A percentile compares a stretch with the other conserved stretches of the same genome.
Conservation (phyloP, 2,113 vertebrate species). For the Platichthys flesus region DNA sequence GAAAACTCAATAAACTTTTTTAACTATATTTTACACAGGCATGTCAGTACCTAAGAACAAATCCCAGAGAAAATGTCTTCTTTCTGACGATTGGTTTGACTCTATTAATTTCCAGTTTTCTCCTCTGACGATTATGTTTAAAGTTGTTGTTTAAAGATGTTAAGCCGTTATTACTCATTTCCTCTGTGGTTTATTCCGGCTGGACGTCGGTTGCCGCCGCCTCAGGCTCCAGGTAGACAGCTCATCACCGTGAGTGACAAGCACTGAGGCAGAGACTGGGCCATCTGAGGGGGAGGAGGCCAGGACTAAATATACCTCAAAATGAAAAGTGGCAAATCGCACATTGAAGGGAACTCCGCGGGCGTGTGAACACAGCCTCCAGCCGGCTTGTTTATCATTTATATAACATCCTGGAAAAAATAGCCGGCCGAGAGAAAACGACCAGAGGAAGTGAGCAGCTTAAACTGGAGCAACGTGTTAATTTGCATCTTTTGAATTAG, state of each 20-base stretch:
- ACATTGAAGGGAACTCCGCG: slow-evolving; percentile 31
- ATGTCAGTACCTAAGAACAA: no score
- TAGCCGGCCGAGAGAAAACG: neutral
- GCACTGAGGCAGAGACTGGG: slow-evolving; percentile 33
- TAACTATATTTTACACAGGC: no score
- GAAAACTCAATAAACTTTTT: no score
- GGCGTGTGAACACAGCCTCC: slow-evolving; percentile 14
- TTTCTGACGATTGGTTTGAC: no score
- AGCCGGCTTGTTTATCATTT: slow-evolving; percentile 36
- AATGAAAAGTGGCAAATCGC: slow-evolving; percentile 59
- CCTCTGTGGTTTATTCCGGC: neutral
- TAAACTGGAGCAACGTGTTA: neutral
- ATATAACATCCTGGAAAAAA: slow-evolving; percentile 23
- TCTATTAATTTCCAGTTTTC: neutral
- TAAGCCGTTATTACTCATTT: neutral
- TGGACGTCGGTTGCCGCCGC: slow-evolving; percentile 6
- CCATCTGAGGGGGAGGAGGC: slow-evolving; percentile 57
- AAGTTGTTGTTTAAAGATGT: neutral
- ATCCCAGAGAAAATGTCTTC: no score
- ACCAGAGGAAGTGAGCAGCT: neutral
- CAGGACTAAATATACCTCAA: slow-evolving; percentile 54
- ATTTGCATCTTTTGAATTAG: slow-evolving; percentile 26
- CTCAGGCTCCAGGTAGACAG: slow-evolving; percentile 46
- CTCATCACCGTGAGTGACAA: slow-evolving; percentile 70
- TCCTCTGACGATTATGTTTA: neutral